Conservation (phyloP, 2,113 vertebrate genomes). For the Rattus norvegicus region DNA sequence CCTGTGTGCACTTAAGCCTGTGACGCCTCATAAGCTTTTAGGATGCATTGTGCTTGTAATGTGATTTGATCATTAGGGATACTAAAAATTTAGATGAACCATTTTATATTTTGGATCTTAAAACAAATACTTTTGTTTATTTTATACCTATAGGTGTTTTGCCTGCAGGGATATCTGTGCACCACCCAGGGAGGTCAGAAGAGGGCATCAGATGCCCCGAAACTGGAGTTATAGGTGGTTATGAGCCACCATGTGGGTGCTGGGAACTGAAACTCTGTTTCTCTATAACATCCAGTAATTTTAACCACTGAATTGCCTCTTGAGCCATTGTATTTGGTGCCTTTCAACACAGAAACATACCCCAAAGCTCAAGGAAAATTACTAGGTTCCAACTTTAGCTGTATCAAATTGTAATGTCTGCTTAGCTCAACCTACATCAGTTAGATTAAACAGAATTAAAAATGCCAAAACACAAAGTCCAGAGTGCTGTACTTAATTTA, state of each 20-base stretch:
- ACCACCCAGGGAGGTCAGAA: background rate
- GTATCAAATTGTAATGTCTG: background rate
- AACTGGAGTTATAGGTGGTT: background rate
- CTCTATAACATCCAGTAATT: background rate
- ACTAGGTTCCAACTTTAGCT: slow-evolving; percentile 1
- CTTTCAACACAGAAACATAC: background rate
- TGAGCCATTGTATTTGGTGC: background rate
- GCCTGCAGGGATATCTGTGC: background rate
- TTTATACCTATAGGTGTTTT: background rate
- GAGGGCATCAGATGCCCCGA: background rate
- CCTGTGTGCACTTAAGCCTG: background rate
- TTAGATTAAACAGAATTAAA: slow-evolving; percentile 47
- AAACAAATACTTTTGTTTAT: background rate
- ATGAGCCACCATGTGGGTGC: background rate
- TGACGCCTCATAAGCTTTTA: background rate
- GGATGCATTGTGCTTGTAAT: background rate
- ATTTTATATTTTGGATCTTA: slow-evolving; percentile 4
- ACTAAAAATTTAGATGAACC: slow-evolving; percentile 30
- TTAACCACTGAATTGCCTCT: background rate
- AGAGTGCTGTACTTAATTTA: slow-evolving; percentile 33
- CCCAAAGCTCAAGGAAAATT: slow-evolving; percentile 17
- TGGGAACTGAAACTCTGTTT: background rate
- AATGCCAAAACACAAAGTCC: background rate
- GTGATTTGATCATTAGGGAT: slow-evolving; percentile 15
- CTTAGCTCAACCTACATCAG: background rate